Evolutionary conservation across 2,888 invertebrate genomes (phyloP), one percentile per base, ranked within the genome.

Genomic region (Drosophila subsilvestris): DNA sequence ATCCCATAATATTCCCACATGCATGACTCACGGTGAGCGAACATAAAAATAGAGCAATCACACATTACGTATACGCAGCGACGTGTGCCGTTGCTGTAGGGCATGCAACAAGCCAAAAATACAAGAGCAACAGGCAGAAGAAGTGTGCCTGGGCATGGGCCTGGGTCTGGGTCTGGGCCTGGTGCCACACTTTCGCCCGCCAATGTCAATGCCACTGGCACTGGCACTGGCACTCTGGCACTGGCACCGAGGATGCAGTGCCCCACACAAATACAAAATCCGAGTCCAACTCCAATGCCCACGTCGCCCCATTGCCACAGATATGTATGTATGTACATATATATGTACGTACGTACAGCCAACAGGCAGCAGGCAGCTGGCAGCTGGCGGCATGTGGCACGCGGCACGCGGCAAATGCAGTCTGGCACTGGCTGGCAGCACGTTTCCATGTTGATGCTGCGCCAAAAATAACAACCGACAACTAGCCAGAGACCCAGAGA

Each of bases 121-220:
- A 79, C 56, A 60, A 43, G 45, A 45, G 53, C 62, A 67, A 48
- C 32, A 67, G 56, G 56, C 58, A 32, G 18, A 55, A 32, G 68
- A 55, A 32, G 66, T 67, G 48, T 67, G 63, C 59, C 59, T 74
- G 86, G n/a, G n/a, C 69, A 86, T 79, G 74, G 61, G 82, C 69
- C 3, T 25, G 25, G 25, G 25, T 6, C 25, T 25, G 4, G 25
- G 25, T 1, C 25, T 25, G 25, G 25, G 25, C 25, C 86, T 79
- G 76, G 63, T 86, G 86, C 87, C 88, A 85, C 84, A 88, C 69
- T 88, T 80, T 82, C 79, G 70, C 59, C 37, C 76, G 61, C 60
- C 84, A 85, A 85, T 85, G 84, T 88, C 84, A 85, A 84, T 88
- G 84, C 86, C 88, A 76, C 78, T 45, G 43, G 61, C 61, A 20